Evolutionary conservation across 2,113 vertebrate genomes (phyloP), one percentile per base, ranked within the genome.

Genomic region (Spea multiplicata): DNA sequence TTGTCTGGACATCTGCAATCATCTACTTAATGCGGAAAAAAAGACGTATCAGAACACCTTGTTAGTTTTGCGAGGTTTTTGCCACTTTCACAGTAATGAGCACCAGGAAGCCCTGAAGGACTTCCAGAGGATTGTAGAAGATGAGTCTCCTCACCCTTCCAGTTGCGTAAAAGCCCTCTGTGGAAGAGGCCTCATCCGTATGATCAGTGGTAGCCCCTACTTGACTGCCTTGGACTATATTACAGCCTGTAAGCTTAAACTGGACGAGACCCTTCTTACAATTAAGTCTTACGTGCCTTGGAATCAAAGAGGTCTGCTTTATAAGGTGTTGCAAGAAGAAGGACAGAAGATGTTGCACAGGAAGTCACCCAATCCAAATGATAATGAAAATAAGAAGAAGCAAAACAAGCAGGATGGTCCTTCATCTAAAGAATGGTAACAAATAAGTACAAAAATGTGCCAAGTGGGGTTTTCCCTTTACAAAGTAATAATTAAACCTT

Each of bases 111-210:
- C 96, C 7, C 82, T 92, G 80, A 91, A 91, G 79, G 96, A 97
- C 85, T 99, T 98, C 82, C 96, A 97, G 83, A 91, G 86, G 5
- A 93, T 97, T 62, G 89, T 99, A 3, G 96, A 94, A 83, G 94
- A 94, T 8, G 84, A 65, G 1, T 83, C 93, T 4, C 96, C 96
- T 0, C 96, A 97, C 13, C 93, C 94, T 0, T 88, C 74, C 72
- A 94, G 94, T 86, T 99, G 97, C 48, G 92, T 97, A 81, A 93
- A 93, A 44, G 96, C 97, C 0, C 91, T 99, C 1, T 98, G 97
- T 55, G 97, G 96, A 5, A 92, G 97, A 0, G 97, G 96, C 4
- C 90, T 98, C 69, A 82, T 95, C 70, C 92, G 97, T 0, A 92
- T 95, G 91, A 88, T 93, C 84, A 87, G 77, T 0, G 91, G 92